These are phyloP conservation scores for Pachliopta kotzebuea DNA, from an alignment of 2,888 invertebrate species.

Conservation along the genomic window DNA sequence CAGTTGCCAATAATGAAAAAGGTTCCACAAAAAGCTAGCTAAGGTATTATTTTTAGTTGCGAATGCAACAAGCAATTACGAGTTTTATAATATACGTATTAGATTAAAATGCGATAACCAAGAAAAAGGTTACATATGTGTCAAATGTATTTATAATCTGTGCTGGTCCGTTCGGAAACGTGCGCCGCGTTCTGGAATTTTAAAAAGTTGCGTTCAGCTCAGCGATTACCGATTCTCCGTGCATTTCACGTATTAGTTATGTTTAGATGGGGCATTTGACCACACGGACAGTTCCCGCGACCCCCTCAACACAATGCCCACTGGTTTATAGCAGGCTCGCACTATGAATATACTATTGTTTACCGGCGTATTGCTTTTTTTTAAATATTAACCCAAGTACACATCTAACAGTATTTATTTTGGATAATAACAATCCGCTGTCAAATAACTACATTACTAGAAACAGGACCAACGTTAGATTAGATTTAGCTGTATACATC, in stretches of 20 bases:
- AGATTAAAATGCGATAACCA: too few relatives aligned
- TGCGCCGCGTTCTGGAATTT: constrained; percentile 11
- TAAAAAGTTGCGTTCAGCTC: constrained; percentile 6
- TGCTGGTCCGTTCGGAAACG: constrained; percentile 12
- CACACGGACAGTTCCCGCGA: constrained; percentile 63
- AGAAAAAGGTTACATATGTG: too few relatives aligned
- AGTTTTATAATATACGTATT: too few relatives aligned
- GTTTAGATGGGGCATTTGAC: constrained; percentile 51
- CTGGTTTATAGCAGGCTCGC: constrained; percentile 55
- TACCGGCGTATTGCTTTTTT: constrained; percentile 42
- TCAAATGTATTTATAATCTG: constrained; percentile 9
- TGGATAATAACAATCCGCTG: too few relatives aligned
- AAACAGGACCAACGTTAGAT: too few relatives aligned
- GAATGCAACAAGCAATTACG: too few relatives aligned
- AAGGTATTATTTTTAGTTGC: too few relatives aligned
- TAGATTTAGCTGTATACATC: too few relatives aligned
- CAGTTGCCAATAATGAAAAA: too few relatives aligned
- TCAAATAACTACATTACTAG: too few relatives aligned
- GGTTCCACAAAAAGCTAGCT: too few relatives aligned
- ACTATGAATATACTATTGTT: constrained; percentile 54
- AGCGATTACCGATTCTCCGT: constrained; percentile 30
- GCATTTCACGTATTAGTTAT: constrained; percentile 45
- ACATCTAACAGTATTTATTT: too few relatives aligned
- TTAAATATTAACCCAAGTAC: constrained; percentile 3
- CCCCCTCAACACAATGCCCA: constrained; percentile 57